These are phyloP conservation scores for Zosterops pallidus DNA, from an alignment of 2,113 vertebrate genomes.

Conservation along the genomic window DNA sequence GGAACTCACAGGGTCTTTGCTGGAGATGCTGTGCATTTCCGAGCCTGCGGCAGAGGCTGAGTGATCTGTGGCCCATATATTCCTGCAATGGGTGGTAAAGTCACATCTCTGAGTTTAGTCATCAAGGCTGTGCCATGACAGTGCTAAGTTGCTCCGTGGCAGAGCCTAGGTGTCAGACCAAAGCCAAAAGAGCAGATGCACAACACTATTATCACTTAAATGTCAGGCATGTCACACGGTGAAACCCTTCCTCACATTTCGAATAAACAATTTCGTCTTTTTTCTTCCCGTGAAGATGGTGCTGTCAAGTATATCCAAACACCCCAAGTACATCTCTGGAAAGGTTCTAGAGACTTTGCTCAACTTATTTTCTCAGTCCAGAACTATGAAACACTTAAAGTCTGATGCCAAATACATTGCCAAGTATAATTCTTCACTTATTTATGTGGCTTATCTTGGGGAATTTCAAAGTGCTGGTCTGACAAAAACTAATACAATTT, in stretches of 20 bases:
- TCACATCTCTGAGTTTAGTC: constrained; percentile 23
- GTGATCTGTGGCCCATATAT: constrained; percentile 43
- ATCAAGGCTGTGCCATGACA: constrained; percentile 34
- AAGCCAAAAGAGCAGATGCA: constrained; percentile 63
- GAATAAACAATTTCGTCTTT: constrained; percentile 45
- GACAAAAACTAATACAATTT: constrained; percentile 18
- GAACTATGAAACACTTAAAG: constrained; percentile 38
- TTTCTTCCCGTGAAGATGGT: constrained; percentile 20
- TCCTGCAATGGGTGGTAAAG: constrained; percentile 1
- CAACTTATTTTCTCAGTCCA: constrained; percentile 45
- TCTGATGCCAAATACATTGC: constrained; percentile 42
- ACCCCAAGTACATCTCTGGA: not conserved
- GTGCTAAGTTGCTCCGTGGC: constrained; percentile 35
- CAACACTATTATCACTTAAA: constrained; percentile 40
- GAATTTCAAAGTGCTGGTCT: constrained; percentile 58
- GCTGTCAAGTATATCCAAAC: constrained; percentile 58
- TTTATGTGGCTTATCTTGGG: constrained; percentile 49
- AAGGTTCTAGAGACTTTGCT: constrained; percentile 46
- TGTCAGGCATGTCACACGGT: constrained; percentile 47
- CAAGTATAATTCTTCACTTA: constrained; percentile 61
- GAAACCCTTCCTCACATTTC: constrained; percentile 32
- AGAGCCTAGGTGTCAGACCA: constrained; percentile 52
- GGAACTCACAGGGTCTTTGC: not conserved
- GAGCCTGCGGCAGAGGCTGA: not conserved
- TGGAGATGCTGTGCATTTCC: not conserved